Evolutionary conservation across 2,888 invertebrate genomes (phyloP).

Genomic region (Pyralis farinalis): DNA sequence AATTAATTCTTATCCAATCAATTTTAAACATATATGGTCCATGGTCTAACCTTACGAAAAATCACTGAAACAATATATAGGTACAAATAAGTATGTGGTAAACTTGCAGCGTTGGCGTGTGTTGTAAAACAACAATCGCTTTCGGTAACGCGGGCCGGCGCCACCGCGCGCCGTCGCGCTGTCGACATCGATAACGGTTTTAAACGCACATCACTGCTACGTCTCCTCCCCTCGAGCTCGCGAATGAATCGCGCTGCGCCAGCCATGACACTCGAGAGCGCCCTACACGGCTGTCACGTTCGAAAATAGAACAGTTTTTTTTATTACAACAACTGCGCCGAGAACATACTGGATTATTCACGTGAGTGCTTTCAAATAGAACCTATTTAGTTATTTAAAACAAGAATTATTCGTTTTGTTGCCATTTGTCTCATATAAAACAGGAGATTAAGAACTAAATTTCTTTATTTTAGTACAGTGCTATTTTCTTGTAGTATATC

Average conservation of each 20-base stretch:
- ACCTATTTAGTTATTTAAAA: too few relatives aligned
- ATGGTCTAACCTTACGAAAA: too few relatives aligned
- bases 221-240: conserved; percentile 19
- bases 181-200: conserved; percentile 27
- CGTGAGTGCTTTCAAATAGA: conserved; percentile 21
- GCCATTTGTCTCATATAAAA: neutral
- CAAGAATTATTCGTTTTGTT: neutral
- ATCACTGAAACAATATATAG: too few relatives aligned
- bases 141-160: too few relatives aligned
- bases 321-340: conserved; percentile 17
- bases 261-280: conserved; percentile 45
- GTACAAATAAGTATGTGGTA: too few relatives aligned
- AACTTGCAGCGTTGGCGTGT: too few relatives aligned
- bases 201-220: conserved; percentile 22
- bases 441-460: too few relatives aligned
- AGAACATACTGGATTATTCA: conserved; percentile 17
- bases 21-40: too few relatives aligned
- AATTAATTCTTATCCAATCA: too few relatives aligned
- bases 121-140: conserved; percentile 5
- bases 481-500: too few relatives aligned
- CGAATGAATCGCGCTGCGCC: conserved; percentile 28
- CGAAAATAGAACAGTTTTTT: conserved; percentile 32
- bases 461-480: too few relatives aligned
- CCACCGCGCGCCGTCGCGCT: too few relatives aligned
- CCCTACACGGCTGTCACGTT: conserved; percentile 37